These are phyloP conservation scores for Hydropsyche betteni DNA, from an alignment of 2,888 invertebrate species.

Conservation along the genomic window DNA sequence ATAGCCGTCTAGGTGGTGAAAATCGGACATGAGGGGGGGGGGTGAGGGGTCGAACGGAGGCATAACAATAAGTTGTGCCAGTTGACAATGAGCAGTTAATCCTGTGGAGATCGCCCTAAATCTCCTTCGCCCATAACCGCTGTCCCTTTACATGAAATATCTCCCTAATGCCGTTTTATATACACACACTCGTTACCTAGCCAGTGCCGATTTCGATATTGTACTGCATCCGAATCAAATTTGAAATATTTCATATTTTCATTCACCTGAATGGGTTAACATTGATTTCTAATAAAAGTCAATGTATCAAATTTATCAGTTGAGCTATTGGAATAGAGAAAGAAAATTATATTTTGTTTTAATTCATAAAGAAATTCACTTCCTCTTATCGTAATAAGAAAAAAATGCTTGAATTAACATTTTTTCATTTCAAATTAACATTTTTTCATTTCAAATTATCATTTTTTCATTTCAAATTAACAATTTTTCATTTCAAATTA, in stretches of 20 bases:
- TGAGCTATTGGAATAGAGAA: too few species aligned
- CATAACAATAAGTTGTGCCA: constrained; percentile 47
- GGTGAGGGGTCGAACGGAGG: background rate
- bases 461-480: too few species aligned
- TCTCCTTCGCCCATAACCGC: constrained; percentile 45
- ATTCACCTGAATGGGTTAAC: background rate
- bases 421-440: too few species aligned
- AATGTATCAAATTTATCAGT: too few species aligned
- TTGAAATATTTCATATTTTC: background rate
- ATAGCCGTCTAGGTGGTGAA: too few species aligned
- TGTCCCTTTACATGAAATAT: constrained; percentile 46
- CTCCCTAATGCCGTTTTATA: constrained; percentile 43
- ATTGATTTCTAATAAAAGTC: too few species aligned
- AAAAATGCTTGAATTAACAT: too few species aligned
- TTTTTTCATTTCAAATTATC: too few species aligned
- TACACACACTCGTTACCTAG: constrained; percentile 35
- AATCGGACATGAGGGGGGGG: background rate
- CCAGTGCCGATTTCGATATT: background rate
- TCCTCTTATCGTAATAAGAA: too few species aligned
- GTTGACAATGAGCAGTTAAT: constrained; percentile 51
- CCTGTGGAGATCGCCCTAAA: constrained; percentile 47
- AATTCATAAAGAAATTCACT: too few species aligned
- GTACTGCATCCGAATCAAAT: constrained; percentile 10
- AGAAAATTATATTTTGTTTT: too few species aligned
- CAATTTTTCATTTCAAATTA: too few species aligned